Evolutionary conservation across 2,888 invertebrate genomes (phyloP).

Genomic region (Hydrotaea cyrtoneurina): DNA sequence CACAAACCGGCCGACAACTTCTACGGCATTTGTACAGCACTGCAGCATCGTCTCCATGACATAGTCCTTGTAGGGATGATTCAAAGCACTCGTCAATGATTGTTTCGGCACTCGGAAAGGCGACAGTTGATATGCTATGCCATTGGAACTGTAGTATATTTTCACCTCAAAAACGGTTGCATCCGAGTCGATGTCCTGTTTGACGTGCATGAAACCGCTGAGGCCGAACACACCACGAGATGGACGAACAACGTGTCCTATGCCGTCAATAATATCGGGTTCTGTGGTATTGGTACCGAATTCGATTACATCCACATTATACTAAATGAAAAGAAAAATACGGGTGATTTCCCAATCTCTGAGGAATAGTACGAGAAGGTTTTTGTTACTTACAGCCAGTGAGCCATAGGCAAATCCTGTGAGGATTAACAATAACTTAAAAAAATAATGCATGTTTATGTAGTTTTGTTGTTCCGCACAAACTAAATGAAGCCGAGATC

Average conservation of each 20-base stretch:
- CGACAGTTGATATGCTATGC: conserved; percentile 22
- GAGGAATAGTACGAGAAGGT: no score
- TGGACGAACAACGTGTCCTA: not conserved
- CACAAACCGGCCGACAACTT: not conserved
- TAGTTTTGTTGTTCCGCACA: no score
- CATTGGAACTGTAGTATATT: conserved; percentile 37
- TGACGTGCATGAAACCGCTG: not conserved
- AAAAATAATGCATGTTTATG: no score
- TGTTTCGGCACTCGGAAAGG: not conserved
- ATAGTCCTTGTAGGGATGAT: conserved; percentile 21
- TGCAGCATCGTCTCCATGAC: not conserved
- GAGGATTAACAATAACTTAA: no score
- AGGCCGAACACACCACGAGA: conserved; percentile 30
- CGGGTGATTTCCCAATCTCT: no score
- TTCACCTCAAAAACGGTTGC: not conserved
- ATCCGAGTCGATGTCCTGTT: conserved; percentile 38
- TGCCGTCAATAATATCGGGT: conserved; percentile 4
- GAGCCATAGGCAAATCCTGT: no score
- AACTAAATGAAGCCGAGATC: no score
- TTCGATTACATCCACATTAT: not conserved
- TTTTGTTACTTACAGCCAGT: no score
- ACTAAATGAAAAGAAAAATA: conserved; percentile 9
- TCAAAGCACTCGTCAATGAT: not conserved
- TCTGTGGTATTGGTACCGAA: conserved; percentile 27
- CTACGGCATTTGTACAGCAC: conserved; percentile 36